Evolutionary conservation across 2,113 vertebrate genomes (phyloP).

Genomic region (Smithornis capensis): DNA sequence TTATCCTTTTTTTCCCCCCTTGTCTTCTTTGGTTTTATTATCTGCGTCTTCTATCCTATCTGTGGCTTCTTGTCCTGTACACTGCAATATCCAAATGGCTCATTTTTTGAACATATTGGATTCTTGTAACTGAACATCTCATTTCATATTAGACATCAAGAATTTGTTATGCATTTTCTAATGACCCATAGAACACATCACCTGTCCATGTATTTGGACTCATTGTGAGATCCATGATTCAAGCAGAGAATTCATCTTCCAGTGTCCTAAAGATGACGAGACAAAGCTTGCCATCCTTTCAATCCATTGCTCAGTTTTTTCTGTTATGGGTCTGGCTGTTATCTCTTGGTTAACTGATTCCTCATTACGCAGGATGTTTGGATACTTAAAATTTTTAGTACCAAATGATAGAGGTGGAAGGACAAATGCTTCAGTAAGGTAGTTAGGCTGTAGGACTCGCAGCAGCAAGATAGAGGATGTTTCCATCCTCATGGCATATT

Average conservation of each 20-base stretch:
- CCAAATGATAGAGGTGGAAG: neutral
- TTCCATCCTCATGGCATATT: neutral
- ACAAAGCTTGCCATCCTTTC: neutral
- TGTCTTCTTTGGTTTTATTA: neutral
- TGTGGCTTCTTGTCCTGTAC: neutral
- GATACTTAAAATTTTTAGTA: neutral
- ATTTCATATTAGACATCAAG: neutral
- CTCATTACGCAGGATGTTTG: neutral
- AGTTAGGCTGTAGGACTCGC: neutral
- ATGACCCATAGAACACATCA: neutral
- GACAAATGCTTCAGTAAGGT: neutral
- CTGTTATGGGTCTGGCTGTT: neutral
- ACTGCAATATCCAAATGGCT: neutral
- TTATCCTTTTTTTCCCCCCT: neutral
- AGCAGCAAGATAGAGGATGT: neutral
- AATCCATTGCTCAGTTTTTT: neutral
- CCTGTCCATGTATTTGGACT: neutral
- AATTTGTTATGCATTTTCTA: neutral
- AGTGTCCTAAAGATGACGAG: rapidly evolving
- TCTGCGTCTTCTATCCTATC: neutral
- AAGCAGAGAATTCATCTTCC: neutral
- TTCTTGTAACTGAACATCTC: neutral
- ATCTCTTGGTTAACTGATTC: neutral
- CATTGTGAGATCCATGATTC: neutral
- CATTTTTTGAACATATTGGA: neutral